Percentiles rank a stretch among this genome's conserved stretches.
phyloP scores from a whole-genome alignment of 2,888 invertebrate genomes.

The Tachina grossa region DNA sequence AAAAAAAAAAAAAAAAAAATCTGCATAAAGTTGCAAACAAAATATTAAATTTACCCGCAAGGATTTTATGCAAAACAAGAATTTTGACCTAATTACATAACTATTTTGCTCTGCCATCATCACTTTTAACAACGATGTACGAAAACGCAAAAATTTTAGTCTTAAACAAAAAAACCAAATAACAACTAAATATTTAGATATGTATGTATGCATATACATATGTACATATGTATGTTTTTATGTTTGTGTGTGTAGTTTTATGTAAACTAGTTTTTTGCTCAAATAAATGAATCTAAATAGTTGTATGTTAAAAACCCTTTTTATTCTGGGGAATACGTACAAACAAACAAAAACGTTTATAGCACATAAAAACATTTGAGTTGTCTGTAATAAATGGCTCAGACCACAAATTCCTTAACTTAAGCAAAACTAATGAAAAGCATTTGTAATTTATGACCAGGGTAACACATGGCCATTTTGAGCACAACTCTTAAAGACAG shows the following conservation, averaged over 20 bases:
- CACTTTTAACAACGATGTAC: not conserved
- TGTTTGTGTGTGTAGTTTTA: not conserved
- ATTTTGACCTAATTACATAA: conserved; percentile 67
- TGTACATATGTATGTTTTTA: no score
- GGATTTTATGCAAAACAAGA: conserved; percentile 66
- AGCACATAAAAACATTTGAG: conserved; percentile 40
- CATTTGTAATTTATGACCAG: conserved; percentile 37
- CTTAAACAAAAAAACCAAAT: conserved; percentile 12
- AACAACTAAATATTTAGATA: conserved; percentile 19
- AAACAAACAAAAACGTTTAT: not conserved
- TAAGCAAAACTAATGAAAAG: conserved; percentile 30
- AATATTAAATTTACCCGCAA: conserved; percentile 56
- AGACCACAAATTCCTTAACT: conserved; percentile 44
- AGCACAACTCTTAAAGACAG: not conserved
- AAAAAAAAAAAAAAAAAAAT: conserved; percentile 15
- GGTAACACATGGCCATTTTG: conserved; percentile 17
- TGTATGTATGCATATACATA: not conserved
- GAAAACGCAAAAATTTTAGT: conserved; percentile 9
- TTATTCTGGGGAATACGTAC: conserved; percentile 8
- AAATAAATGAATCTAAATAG: conserved; percentile 5
- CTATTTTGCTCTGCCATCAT: conserved; percentile 31
- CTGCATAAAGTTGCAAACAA: conserved; percentile 35
- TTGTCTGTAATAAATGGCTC: conserved; percentile 45
- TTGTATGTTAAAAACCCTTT: conserved; percentile 36
- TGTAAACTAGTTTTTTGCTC: no score